Conservation (phyloP, 2,888 invertebrate species). For the Entomobrya multifasciata region DNA sequence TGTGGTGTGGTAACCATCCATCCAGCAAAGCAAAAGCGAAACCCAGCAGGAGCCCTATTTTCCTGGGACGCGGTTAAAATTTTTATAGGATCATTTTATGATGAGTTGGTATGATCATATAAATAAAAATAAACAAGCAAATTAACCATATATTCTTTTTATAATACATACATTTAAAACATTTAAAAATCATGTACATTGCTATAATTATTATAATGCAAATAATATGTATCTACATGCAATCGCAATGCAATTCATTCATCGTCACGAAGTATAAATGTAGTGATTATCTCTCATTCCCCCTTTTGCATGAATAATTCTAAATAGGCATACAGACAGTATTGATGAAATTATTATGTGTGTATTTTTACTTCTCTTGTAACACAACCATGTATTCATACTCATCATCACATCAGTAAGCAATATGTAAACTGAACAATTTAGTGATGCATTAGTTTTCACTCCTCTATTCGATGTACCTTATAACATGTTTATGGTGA, state of each 20-base stretch:
- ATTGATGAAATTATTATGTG: constrained; percentile 14
- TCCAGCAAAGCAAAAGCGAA: constrained; percentile 23
- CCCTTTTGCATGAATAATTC: constrained; percentile 20
- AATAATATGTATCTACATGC: background rate
- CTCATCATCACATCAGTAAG: too few species aligned
- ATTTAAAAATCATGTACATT: background rate
- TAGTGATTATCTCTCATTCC: constrained; percentile 34
- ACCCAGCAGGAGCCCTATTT: constrained; percentile 38
- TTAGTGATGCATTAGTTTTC: constrained; percentile 3
- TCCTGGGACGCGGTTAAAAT: constrained; percentile 27
- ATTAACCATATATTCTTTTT: constrained; percentile 7
- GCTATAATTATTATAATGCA: background rate
- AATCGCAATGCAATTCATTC: constrained; percentile 19
- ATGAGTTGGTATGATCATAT: background rate
- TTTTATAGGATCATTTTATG: constrained; percentile 18
- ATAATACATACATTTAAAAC: background rate
- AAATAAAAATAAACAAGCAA: constrained; percentile 34
- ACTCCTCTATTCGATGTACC: constrained; percentile 23
- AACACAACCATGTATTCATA: background rate
- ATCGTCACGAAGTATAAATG: constrained; percentile 4
- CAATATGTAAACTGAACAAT: constrained; percentile 10
- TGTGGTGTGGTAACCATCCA: background rate
- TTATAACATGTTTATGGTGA: background rate
- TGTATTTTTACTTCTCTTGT: background rate
- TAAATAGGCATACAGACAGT: background rate